Conservation (phyloP, 2,113 vertebrate genomes). For the Malaclemys terrapin region DNA sequence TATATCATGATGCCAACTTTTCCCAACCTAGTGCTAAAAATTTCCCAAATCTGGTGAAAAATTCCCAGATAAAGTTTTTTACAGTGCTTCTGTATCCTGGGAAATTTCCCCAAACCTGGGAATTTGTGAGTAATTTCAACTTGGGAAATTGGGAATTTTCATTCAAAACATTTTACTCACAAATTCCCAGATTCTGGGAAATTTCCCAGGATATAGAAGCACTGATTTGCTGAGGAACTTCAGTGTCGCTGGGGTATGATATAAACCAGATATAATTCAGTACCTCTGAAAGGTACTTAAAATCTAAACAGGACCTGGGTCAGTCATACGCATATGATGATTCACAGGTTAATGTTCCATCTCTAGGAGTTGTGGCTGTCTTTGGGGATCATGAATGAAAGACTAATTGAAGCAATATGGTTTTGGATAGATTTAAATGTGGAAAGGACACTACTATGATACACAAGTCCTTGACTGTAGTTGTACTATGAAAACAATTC, state of each 20-base stretch:
- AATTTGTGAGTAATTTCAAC: too few relatives aligned
- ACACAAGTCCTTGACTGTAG: neutral
- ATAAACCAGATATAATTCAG: neutral
- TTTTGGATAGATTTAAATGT: neutral
- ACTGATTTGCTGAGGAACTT: neutral
- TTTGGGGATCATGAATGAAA: neutral
- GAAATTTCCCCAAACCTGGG: too few relatives aligned
- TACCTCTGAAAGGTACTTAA: neutral
- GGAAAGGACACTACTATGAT: neutral
- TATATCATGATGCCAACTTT: too few relatives aligned
- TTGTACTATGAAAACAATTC: fast-evolving
- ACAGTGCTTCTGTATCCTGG: too few relatives aligned
- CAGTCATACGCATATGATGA: fast-evolving
- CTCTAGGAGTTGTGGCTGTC: neutral
- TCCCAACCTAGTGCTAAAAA: too few relatives aligned
- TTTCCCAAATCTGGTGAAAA: too few relatives aligned
- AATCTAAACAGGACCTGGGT: neutral
- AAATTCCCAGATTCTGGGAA: too few relatives aligned
- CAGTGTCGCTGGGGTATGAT: neutral
- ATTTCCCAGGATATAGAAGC: too few relatives aligned
- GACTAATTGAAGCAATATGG: neutral
- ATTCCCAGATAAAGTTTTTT: too few relatives aligned
- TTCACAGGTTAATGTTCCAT: neutral
- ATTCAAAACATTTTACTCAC: too few relatives aligned
- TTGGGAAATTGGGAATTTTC: too few relatives aligned